A percentile compares a stretch with the other conserved stretches of the same genome.
Evolutionary conservation across 53 echinoderm and acorn worm genomes (phyloP).

Genomic region (Actinopyga echinites): DNA sequence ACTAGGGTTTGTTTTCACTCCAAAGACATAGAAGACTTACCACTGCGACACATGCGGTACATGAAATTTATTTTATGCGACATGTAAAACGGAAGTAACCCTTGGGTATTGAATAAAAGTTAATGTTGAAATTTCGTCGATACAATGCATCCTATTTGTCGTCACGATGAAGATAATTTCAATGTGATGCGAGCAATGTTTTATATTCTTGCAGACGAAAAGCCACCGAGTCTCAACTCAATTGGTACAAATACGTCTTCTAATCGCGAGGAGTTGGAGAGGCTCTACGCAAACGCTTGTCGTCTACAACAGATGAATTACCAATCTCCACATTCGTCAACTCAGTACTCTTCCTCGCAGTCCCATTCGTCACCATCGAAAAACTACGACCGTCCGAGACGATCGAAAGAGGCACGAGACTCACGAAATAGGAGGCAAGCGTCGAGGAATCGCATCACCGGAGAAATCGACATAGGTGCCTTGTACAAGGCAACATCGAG

Average conservation of each 20-base stretch:
- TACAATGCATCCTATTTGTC: too few species aligned
- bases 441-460: background rate
- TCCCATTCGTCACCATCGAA: constrained; percentile 45
- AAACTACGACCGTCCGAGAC: constrained; percentile 33
- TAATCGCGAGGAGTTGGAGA: constrained; percentile 81
- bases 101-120: too few species aligned
- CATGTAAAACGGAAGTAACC: too few species aligned
- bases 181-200: background rate
- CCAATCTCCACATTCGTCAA: constrained; percentile 49
- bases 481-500: constrained; percentile 70
- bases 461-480: constrained; percentile 31
- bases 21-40: too few species aligned
- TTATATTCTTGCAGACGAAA: constrained; percentile 11
- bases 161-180: too few species aligned
- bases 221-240: constrained; percentile 45
- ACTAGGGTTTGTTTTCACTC: too few species aligned
- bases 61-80: too few species aligned
- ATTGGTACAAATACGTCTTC: constrained; percentile 62
- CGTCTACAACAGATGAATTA: constrained; percentile 65
- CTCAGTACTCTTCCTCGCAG: constrained; percentile 38
- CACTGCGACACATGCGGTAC: too few species aligned
- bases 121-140: too few species aligned
- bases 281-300: constrained; percentile 75
- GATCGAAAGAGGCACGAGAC: constrained; percentile 42
- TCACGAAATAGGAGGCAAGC: constrained; percentile 41